Conservation (phyloP, 2,888 invertebrate species). For the Eristalinus sepulchralis region DNA sequence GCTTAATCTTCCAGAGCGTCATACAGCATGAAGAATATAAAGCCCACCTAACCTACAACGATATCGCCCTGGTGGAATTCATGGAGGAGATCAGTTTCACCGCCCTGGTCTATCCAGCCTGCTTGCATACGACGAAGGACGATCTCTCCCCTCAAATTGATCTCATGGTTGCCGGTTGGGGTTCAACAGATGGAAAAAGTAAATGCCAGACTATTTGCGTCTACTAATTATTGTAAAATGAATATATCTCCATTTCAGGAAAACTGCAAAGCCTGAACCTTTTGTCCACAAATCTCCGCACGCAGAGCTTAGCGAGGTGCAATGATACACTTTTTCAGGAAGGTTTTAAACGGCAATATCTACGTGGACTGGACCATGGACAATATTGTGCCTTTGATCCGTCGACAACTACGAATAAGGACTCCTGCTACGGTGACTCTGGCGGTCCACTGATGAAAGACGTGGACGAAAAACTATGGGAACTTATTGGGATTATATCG, state of each 20-base stretch:
- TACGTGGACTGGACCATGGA: neutral
- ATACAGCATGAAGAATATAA: neutral
- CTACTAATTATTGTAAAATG: too few species aligned
- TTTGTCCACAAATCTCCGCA: neutral
- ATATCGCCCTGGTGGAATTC: neutral
- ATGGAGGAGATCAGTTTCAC: neutral
- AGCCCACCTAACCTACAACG: neutral
- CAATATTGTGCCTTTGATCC: neutral
- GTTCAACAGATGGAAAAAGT: neutral
- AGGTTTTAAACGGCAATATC: neutral
- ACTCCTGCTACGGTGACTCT: neutral
- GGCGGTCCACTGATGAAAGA: neutral
- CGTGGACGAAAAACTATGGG: neutral
- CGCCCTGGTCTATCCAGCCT: neutral
- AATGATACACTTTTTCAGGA: neutral
- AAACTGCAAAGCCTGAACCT: neutral
- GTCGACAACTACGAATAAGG: neutral
- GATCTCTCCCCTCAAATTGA: neutral
- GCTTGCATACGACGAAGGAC: neutral
- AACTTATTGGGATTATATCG: neutral
- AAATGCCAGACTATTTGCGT: neutral
- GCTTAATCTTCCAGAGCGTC: neutral
- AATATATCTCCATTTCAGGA: neutral
- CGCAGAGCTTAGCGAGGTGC: neutral
- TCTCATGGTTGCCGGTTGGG: neutral